Evolutionary conservation across 2,888 invertebrate genomes (phyloP), one percentile per base, ranked within the genome.

Genomic region (Phasia obesa): DNA sequence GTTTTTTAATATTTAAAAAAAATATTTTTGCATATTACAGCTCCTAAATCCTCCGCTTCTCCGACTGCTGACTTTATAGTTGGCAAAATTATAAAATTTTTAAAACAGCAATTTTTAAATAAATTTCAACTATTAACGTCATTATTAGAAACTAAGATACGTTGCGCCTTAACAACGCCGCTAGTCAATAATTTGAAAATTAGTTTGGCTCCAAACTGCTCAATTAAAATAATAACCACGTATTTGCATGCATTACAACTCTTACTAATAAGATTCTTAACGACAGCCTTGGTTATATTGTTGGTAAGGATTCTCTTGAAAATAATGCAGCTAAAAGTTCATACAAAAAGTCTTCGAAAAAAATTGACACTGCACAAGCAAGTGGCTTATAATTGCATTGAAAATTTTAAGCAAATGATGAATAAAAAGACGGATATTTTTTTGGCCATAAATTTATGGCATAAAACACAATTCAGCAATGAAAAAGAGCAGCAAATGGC

Each of bases 201-300:
- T 57, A 53, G 25, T 74, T 77, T 42, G 27, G 25, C 49, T 38
- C 42, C 51, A 35, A 75, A 76, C 59, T 55, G 55, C 75, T 51
- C 67, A 19, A 71, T 55, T 64, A 62, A 69, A 59, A 65, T 74
- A 21, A 47, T 21, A 38, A 38, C 47, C 47, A 64, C 42, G 17
- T 69, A 59, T 78, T 65, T 49, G 53, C 73, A 51, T 57, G 15
- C 51, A 25, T 15, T 51, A 21, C 44, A 75, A 47, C 25, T 47
- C 17, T 47, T 74, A 38, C 55, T 60, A 35, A 57, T 49, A 44
- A 38, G 64, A 65, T 65, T 17, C 23, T 17, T 73, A 62, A 57
- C 64, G 67, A 67, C 88, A 86, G 47, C 60, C 87, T 86, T 87
- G 86, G 85, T 85, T 81, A 86, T 86, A 60, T 38, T 78, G 19